Percentiles rank a stretch among this genome's conserved stretches.
Evolutionary conservation across 2,113 vertebrate genomes (phyloP).

Genomic region (Microcebus lehilahytsara): DNA sequence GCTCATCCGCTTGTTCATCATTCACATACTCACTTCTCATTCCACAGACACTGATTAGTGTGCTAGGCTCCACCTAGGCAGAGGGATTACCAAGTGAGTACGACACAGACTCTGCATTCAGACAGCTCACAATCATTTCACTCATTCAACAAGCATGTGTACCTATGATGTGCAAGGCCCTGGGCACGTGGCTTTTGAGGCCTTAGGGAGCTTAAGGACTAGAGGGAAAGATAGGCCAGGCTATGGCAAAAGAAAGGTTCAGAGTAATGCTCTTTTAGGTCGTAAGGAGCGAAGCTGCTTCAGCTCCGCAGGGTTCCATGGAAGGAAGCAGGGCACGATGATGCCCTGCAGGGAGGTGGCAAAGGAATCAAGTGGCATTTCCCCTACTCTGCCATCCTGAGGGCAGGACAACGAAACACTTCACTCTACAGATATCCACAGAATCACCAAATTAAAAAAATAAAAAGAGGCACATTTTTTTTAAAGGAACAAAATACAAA

Average conservation of each 20-base stretch:
- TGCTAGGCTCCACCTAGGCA: background rate
- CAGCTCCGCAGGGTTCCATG: background rate
- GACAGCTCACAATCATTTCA: background rate
- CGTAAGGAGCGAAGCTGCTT: background rate
- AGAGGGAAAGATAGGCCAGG: background rate
- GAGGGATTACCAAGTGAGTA: background rate
- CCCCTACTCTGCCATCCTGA: background rate
- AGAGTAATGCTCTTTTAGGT: background rate
- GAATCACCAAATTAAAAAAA: background rate
- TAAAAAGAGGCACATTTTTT: background rate
- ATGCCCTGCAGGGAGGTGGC: background rate
- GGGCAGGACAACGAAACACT: background rate
- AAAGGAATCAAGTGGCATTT: background rate
- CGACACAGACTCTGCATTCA: background rate
- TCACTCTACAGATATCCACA: background rate
- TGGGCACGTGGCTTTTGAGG: rapidly evolving
- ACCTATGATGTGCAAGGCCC: background rate
- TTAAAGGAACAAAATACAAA: background rate
- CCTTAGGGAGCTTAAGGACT: background rate
- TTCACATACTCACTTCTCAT: background rate
- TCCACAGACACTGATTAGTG: background rate
- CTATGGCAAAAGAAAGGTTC: background rate
- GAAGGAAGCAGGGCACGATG: background rate
- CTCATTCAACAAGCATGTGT: rapidly evolving
- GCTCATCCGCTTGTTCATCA: background rate